A percentile compares a stretch with the other conserved stretches of the same genome.
These are phyloP conservation scores for Malthinus seriepunctatus DNA, from an alignment of 2,888 invertebrate species.

Conservation along the genomic window DNA sequence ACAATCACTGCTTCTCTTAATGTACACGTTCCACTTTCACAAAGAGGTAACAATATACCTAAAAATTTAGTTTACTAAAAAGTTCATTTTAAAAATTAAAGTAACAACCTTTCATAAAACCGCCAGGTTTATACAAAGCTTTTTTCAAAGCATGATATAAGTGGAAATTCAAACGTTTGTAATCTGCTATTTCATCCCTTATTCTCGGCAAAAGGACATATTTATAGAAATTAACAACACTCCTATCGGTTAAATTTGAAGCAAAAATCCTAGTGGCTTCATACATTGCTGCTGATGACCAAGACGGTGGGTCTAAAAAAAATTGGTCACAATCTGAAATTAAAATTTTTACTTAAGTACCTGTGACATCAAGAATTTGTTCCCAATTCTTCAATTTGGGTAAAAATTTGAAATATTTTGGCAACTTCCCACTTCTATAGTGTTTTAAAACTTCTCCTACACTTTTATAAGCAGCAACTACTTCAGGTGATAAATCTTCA, in stretches of 20 bases:
- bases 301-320: conserved; percentile 80
- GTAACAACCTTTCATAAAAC: conserved; percentile 86
- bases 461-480: conserved; percentile 87
- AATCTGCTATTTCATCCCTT: conserved; percentile 94
- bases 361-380: conserved; percentile 80
- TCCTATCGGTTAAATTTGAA: conserved; percentile 94
- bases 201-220: conserved; percentile 89
- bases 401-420: conserved; percentile 97
- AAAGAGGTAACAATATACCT: conserved; percentile 69
- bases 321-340: not conserved
- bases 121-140: conserved; percentile 94
- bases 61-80: conserved; percentile 13
- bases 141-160: conserved; percentile 93
- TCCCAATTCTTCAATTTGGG: conserved; percentile 95
- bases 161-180: conserved; percentile 94
- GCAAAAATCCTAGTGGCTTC: conserved; percentile 94
- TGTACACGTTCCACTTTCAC: conserved; percentile 91
- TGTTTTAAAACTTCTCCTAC: conserved; percentile 84
- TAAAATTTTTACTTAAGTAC: conserved; percentile 41
- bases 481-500: conserved; percentile 81
- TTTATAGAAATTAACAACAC: conserved; percentile 96
- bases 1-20: conserved; percentile 94
- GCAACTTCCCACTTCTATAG: conserved; percentile 95
- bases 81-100: not conserved
- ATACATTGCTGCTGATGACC: conserved; percentile 98